These are phyloP conservation scores for Caenorhabditis brenneri DNA, from an alignment of 1,140 invertebrate species.

Conservation along the genomic window DNA sequence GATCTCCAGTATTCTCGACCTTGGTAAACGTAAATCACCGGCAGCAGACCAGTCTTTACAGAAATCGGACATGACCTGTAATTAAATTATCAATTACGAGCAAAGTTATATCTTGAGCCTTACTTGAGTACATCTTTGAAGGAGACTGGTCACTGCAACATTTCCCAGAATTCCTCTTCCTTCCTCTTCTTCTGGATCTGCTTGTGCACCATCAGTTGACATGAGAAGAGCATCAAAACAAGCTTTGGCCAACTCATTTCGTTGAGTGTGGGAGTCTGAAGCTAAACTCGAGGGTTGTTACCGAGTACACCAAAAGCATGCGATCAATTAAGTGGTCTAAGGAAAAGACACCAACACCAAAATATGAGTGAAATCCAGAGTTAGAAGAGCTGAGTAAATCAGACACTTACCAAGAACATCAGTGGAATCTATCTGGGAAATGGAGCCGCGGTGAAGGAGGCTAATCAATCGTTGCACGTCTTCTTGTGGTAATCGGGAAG, in stretches of 20 bases:
- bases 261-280: slow-evolving; percentile 69
- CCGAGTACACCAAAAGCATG: slow-evolving; percentile 21
- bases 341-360: slow-evolving; percentile 35
- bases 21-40: slow-evolving; percentile 48
- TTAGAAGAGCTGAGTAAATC: not conserved
- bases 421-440: slow-evolving; percentile 74
- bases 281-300: slow-evolving; percentile 61
- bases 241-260: slow-evolving; percentile 67
- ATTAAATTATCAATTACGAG: not conserved
- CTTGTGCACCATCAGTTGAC: slow-evolving; percentile 39
- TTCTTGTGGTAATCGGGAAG: slow-evolving; percentile 81
- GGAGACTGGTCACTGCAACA: slow-evolving; percentile 35
- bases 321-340: not conserved
- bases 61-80: slow-evolving; percentile 43
- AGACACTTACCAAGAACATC: slow-evolving; percentile 66
- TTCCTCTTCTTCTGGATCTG: slow-evolving; percentile 35
- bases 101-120: not conserved
- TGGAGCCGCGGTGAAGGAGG: slow-evolving; percentile 88
- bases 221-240: slow-evolving; percentile 69
- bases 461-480: slow-evolving; percentile 86
- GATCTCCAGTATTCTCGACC: slow-evolving; percentile 35
- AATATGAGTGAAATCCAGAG: not conserved
- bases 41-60: slow-evolving; percentile 26
- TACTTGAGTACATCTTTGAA: slow-evolving; percentile 33
- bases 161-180: slow-evolving; percentile 30